phyloP scores from a whole-genome alignment of 2,797 vertebrate species.

The Smutsia temminckii region DNA sequence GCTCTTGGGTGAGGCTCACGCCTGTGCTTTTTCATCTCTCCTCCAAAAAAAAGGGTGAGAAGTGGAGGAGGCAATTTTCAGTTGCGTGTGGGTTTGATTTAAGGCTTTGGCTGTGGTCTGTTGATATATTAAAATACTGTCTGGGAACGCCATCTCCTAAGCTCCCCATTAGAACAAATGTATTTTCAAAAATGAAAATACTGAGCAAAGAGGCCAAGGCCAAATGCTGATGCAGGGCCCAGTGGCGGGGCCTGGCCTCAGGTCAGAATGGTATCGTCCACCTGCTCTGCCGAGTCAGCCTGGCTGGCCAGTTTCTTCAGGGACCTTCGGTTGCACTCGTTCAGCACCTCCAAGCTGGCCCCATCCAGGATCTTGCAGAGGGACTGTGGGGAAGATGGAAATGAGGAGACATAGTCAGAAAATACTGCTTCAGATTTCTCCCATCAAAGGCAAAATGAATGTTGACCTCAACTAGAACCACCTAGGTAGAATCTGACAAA shows the following conservation, averaged over 20 bases:
- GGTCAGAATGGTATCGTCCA: conserved; percentile 98
- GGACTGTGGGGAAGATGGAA: conserved; percentile 82
- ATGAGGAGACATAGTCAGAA: conserved; percentile 29
- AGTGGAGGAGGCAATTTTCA: conserved; percentile 74
- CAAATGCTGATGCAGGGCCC: conserved; percentile 72
- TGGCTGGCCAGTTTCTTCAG: conserved; percentile 94
- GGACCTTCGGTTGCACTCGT: conserved; percentile 93
- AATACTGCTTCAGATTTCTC: background rate
- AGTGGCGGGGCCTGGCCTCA: conserved; percentile 83
- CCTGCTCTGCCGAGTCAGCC: conserved; percentile 94
- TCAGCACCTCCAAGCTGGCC: conserved; percentile 95
- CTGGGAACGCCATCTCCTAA: conserved; percentile 82
- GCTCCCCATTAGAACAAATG: conserved; percentile 84
- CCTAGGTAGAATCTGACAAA: background rate
- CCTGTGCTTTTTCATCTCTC: conserved; percentile 41
- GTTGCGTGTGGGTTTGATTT: conserved; percentile 83
- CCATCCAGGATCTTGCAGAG: conserved; percentile 93
- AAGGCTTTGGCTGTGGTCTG: conserved; percentile 87
- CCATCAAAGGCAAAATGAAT: background rate
- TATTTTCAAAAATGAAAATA: conserved; percentile 90
- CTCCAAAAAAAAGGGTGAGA: conserved; percentile 62
- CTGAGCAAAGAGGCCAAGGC: conserved; percentile 77
- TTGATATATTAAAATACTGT: conserved; percentile 86
- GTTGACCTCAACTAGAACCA: background rate
- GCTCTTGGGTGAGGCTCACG: background rate